Evolutionary conservation across 2,797 vertebrate genomes (phyloP).

Genomic region (Sebastes iracundus): DNA sequence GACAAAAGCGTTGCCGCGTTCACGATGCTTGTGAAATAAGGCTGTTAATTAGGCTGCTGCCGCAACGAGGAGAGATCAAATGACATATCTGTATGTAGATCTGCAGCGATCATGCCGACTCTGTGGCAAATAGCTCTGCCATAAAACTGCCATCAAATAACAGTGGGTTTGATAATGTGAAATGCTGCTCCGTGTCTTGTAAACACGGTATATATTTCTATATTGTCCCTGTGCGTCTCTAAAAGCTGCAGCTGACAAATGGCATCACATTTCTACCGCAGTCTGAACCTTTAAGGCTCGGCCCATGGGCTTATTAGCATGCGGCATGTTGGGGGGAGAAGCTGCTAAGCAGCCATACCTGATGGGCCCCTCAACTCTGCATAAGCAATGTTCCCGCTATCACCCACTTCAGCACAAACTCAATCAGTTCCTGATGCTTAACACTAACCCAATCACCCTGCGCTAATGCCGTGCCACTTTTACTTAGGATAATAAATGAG

Average conservation of each 20-base stretch:
- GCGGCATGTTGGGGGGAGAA: constrained; percentile 10
- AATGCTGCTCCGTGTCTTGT: constrained; percentile 2
- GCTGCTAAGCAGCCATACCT: constrained; percentile 50
- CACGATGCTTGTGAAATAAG: constrained; percentile 22
- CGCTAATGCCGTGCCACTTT: constrained; percentile 78
- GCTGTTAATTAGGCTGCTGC: constrained; percentile 45
- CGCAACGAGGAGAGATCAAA: constrained; percentile 8
- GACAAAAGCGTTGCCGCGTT: constrained; percentile 42
- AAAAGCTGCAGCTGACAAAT: constrained; percentile 45
- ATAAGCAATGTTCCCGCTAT: constrained; percentile 65
- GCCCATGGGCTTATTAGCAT: constrained; percentile 65
- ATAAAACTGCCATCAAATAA: constrained; percentile 6
- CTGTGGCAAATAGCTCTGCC: neutral
- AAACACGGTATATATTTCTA: neutral
- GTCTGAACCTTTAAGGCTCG: constrained; percentile 33
- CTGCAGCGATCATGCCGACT: neutral
- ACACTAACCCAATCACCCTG: constrained; percentile 82
- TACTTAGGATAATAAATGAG: constrained; percentile 83
- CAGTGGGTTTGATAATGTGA: constrained; percentile 19
- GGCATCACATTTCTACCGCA: constrained; percentile 21
- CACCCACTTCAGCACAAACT: constrained; percentile 73
- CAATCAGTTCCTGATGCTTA: constrained; percentile 82
- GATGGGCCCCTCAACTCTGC: constrained; percentile 62
- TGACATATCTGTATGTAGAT: constrained; percentile 7
- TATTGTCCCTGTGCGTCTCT: constrained; percentile 3